Conservation (phyloP, 1,140 invertebrate species). For the Dryas iulia region DNA sequence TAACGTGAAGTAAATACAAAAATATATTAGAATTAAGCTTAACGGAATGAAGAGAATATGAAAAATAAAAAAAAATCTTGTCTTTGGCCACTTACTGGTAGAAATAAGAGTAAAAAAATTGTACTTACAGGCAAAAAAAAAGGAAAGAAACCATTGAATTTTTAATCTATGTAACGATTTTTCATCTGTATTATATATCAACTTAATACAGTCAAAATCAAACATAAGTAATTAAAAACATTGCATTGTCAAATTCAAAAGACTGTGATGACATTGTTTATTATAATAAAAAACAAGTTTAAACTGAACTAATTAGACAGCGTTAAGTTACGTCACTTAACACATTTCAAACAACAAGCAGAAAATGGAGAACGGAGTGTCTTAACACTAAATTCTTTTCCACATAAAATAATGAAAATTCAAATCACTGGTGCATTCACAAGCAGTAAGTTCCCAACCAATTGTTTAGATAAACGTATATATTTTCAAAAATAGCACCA, state of each 20-base stretch:
- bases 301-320: neutral
- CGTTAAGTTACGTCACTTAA: neutral
- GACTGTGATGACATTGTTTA: neutral
- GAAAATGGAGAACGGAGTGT: neutral
- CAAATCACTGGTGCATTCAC: conserved; percentile 56
- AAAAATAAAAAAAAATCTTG: conserved; percentile 23
- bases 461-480: conserved; percentile 58
- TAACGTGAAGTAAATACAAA: neutral
- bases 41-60: conserved; percentile 37
- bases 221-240: neutral
- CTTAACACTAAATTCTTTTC: neutral
- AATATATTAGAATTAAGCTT: conserved; percentile 24
- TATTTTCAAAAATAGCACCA: conserved; percentile 70
- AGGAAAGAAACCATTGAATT: neutral
- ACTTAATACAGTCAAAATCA: neutral
- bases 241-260: neutral
- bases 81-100: conserved; percentile 66
- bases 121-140: conserved; percentile 57
- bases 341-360: neutral
- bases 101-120: conserved; percentile 43
- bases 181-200: neutral
- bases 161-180: neutral
- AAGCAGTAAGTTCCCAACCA: conserved; percentile 34
- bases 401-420: conserved; percentile 21
- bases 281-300: neutral